Conservation (phyloP, 2,113 vertebrate species). For the Oxygymnocypris stewartii region DNA sequence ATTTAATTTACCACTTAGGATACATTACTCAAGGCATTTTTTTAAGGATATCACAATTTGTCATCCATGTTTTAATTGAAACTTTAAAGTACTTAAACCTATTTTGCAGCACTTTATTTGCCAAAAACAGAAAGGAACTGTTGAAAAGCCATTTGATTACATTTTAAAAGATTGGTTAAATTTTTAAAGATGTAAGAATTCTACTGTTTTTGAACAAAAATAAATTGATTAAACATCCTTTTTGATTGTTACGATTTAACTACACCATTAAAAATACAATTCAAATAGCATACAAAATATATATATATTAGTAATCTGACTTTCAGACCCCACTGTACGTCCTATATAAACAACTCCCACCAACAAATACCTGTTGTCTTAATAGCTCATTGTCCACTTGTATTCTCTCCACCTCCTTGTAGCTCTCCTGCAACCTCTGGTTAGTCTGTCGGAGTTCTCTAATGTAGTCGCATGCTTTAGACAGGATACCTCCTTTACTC, state of each 20-base stretch:
- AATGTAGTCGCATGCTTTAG: conserved; percentile 91
- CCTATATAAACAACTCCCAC: background rate
- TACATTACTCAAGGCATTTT: too few species aligned
- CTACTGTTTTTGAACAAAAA: too few species aligned
- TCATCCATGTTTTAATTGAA: background rate
- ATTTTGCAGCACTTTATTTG: background rate
- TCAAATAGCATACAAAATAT: too few species aligned
- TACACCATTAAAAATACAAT: background rate
- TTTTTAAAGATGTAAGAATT: background rate
- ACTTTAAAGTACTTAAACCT: background rate
- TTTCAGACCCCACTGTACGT: background rate
- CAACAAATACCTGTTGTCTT: conserved; percentile 80
- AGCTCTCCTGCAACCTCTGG: conserved; percentile 87
- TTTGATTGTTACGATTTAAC: background rate
- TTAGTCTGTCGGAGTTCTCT: conserved; percentile 89
- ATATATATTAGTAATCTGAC: background rate
- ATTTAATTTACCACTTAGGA: too few species aligned
- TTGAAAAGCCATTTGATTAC: background rate
- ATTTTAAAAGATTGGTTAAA: background rate
- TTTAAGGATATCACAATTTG: background rate
- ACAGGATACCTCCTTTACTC: conserved; percentile 93
- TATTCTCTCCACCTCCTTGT: conserved; percentile 85
- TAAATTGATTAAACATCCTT: background rate
- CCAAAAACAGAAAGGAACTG: background rate
- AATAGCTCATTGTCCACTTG: conserved; percentile 90